Percentiles rank a stretch among this genome's conserved stretches.
These are phyloP conservation scores for Novumbra hubbsi DNA, from an alignment of 2,797 vertebrate species.

Conservation along the genomic window DNA sequence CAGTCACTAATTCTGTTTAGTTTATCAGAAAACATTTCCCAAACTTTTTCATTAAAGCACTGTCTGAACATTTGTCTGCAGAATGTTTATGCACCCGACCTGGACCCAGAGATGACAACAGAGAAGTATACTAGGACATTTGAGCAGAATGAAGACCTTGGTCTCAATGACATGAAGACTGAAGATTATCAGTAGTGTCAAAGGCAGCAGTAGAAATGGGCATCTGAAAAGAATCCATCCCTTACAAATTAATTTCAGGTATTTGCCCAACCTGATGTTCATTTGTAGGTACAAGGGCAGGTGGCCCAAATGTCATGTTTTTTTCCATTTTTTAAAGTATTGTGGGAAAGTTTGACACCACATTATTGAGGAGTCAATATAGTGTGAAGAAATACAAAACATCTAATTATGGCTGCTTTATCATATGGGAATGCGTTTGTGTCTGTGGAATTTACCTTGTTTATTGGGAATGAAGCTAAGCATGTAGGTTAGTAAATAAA, in stretches of 20 bases:
- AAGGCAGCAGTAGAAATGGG: background rate
- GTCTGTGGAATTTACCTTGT: background rate
- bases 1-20: background rate
- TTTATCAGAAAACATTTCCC: background rate
- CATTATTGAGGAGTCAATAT: background rate
- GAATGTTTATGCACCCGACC: slow-evolving; percentile 91
- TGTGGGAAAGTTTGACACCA: background rate
- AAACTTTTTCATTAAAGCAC: background rate
- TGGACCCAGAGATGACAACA: slow-evolving; percentile 84
- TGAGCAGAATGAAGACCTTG: slow-evolving; percentile 92
- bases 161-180: slow-evolving; percentile 94
- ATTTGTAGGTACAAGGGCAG: background rate
- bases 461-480: slow-evolving; percentile 5
- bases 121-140: slow-evolving; percentile 83
- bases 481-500: background rate
- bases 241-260: background rate
- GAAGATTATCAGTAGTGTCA: slow-evolving; percentile 77
- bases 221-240: background rate
- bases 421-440: background rate
- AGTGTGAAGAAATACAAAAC: background rate
- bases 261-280: background rate
- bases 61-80: slow-evolving; percentile 39
- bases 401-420: background rate
- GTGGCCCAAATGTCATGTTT: background rate
- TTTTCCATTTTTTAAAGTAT: background rate